Percentiles rank a stretch among this genome's conserved stretches.
Evolutionary conservation across 2,113 vertebrate species (phyloP).

Genomic region (Nesogale talazaci): DNA sequence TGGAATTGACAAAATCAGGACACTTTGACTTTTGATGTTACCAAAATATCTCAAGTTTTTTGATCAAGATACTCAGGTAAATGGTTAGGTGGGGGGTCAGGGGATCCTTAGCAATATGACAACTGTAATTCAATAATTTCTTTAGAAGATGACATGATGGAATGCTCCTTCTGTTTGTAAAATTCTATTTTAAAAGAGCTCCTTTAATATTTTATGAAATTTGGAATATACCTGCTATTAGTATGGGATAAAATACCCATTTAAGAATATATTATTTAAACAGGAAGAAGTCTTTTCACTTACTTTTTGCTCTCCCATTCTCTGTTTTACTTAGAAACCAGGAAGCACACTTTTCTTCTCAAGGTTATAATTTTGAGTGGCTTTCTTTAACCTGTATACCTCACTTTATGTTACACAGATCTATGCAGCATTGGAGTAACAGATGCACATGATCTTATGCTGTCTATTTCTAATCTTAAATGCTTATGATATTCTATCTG

Average conservation of each 20-base stretch:
- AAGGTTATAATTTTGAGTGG: conserved; percentile 13
- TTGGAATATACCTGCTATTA: not conserved
- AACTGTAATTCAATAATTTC: not conserved
- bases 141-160: not conserved
- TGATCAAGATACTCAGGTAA: not conserved
- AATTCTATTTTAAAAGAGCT: conserved; percentile 23
- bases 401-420: not conserved
- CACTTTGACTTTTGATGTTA: conserved; percentile 80
- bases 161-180: conserved; percentile 27
- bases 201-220: conserved; percentile 32
- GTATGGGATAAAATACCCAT: not conserved
- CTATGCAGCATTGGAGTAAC: not conserved
- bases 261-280: conserved; percentile 45
- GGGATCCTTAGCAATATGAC: not conserved
- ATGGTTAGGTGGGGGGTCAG: not conserved
- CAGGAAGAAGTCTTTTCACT: conserved; percentile 12
- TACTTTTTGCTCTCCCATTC: conserved; percentile 1
- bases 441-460: not conserved
- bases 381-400: not conserved
- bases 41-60: conserved; percentile 50
- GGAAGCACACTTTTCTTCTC: not conserved
- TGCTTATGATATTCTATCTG: not conserved
- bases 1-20: conserved; percentile 76
- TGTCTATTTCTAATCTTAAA: conserved; percentile 37
- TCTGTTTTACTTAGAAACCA: not conserved